Percentiles rank a stretch among this genome's conserved stretches.
These are phyloP conservation scores for Abrostola triplasia DNA, from an alignment of 2,888 invertebrate genomes.

Conservation along the genomic window DNA sequence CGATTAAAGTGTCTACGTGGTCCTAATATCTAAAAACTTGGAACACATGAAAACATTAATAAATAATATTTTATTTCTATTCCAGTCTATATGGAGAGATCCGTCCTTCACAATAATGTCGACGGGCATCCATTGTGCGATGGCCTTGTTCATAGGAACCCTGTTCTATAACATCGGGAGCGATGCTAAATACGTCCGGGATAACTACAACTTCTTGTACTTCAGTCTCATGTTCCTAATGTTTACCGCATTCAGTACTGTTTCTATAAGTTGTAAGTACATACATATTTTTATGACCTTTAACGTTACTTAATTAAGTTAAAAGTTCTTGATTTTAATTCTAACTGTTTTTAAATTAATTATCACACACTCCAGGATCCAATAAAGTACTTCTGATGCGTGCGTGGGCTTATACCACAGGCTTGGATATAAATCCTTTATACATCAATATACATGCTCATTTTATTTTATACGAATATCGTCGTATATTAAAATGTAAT, in stretches of 20 bases:
- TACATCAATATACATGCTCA: no score
- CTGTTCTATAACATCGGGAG: constrained; percentile 96
- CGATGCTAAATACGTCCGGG: constrained; percentile 93
- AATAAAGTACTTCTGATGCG: no score
- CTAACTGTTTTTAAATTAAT: no score
- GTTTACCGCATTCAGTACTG: constrained; percentile 97
- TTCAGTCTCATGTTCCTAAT: constrained; percentile 98
- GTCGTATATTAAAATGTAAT: no score
- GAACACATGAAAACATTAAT: no score
- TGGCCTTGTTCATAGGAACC: constrained; percentile 94
- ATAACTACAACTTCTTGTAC: constrained; percentile 96
- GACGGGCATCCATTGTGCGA: constrained; percentile 92
- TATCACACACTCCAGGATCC: no score
- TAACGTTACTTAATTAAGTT: background rate
- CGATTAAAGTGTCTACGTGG: no score
- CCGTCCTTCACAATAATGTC: constrained; percentile 93
- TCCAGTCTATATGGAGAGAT: constrained; percentile 90
- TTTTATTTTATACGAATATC: no score
- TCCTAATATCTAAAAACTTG: no score
- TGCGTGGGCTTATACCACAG: no score
- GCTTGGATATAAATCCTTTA: no score
- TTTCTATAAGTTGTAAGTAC: constrained; percentile 95
- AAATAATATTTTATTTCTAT: constrained; percentile 31
- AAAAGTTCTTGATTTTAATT: no score
- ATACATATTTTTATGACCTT: background rate